Percentiles rank a stretch among this genome's conserved stretches.
Evolutionary conservation across 2,113 vertebrate genomes (phyloP).

Genomic region (Pseudonaja textilis): DNA sequence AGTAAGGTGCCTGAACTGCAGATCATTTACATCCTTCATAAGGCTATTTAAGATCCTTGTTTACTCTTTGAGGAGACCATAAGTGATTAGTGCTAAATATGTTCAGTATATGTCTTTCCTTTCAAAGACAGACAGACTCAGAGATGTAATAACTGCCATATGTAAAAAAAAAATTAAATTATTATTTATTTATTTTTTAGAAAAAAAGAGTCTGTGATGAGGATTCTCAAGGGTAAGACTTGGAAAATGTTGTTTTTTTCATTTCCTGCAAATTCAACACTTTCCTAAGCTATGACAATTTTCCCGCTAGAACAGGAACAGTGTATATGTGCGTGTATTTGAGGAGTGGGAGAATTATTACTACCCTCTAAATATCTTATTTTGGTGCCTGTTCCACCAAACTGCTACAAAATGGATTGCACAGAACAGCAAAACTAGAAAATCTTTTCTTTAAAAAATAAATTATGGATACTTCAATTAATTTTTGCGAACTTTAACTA

Average conservation of each 20-base stretch:
- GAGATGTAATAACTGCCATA: conserved; percentile 75
- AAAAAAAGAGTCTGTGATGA: conserved; percentile 56
- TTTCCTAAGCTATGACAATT: conserved; percentile 62
- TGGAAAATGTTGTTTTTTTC: conserved; percentile 64
- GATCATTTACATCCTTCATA: conserved; percentile 59
- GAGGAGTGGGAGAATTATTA: conserved; percentile 17
- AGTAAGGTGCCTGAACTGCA: conserved; percentile 54
- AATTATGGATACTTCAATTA: conserved; percentile 35
- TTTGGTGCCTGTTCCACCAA: conserved; percentile 44
- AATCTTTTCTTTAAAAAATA: conserved; percentile 8
- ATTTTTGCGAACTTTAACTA: conserved; percentile 14
- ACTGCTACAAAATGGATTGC: conserved; percentile 46
- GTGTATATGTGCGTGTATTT: conserved; percentile 25
- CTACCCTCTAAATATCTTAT: conserved; percentile 54
- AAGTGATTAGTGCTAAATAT: conserved; percentile 71
- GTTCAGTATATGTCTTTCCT: conserved; percentile 63
- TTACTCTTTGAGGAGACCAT: conserved; percentile 61
- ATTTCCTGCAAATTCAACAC: conserved; percentile 65
- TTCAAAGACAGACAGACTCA: conserved; percentile 67
- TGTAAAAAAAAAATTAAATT: conserved; percentile 66
- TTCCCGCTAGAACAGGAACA: conserved; percentile 53
- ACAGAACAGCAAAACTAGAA: conserved; percentile 29
- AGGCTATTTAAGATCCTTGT: conserved; percentile 60
- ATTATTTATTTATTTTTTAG: background rate
- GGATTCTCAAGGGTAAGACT: conserved; percentile 46